Conservation (phyloP, 2,113 vertebrate species). For the Recurvirostra avosetta region DNA sequence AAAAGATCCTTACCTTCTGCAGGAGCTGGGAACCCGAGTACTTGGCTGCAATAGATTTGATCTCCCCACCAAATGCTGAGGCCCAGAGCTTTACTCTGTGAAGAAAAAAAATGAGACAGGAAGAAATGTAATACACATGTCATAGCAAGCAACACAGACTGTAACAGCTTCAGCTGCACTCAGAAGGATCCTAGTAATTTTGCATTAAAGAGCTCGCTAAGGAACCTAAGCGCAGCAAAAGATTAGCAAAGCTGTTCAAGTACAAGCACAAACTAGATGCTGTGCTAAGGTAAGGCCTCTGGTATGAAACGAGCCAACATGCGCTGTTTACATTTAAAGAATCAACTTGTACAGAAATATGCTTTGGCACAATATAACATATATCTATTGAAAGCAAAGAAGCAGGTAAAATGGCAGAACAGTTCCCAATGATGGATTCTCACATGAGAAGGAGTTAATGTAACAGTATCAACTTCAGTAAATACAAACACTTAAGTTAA, state of each 20-base stretch:
- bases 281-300: slow-evolving; percentile 29
- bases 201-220: slow-evolving; percentile 31
- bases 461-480: background rate
- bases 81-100: slow-evolving; percentile 97
- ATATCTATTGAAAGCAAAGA: background rate
- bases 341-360: background rate
- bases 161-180: slow-evolving; percentile 26
- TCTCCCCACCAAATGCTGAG: slow-evolving; percentile 97
- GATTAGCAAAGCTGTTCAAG: background rate
- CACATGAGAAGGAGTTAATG: background rate
- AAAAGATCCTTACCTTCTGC: slow-evolving; percentile 90
- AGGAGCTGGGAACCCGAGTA: slow-evolving; percentile 98
- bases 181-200: background rate
- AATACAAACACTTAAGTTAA: background rate
- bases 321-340: background rate
- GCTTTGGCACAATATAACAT: background rate
- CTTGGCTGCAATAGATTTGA: slow-evolving; percentile 98
- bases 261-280: background rate
- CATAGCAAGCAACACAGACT: slow-evolving; percentile 52
- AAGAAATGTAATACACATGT: slow-evolving; percentile 61
- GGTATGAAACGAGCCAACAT: background rate
- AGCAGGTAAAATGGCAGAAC: background rate
- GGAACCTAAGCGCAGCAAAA: slow-evolving; percentile 31
- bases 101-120: background rate
- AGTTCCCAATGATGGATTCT: background rate